Base-by-base conservation (phyloP, 53 echinoderm and acorn worm species). In the Holothuria scabra region DNA sequence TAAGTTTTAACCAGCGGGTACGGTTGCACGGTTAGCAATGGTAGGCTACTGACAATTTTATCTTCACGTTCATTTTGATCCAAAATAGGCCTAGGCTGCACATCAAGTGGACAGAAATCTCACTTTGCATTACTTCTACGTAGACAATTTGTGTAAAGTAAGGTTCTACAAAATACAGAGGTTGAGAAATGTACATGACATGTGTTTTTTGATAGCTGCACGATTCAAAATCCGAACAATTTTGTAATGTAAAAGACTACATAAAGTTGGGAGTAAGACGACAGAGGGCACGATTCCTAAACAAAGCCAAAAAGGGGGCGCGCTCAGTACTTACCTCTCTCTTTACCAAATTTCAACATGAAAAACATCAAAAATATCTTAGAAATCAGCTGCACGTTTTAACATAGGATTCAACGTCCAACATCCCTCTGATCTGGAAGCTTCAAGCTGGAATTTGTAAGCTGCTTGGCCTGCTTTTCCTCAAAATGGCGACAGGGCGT, bases 401-500 rank as follows among this genome's bases (percentile, higher is more conserved):
- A 64, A 30, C 64, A 64, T 30, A 64, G 25, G 23, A 22, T 30
- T 26, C 23, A 12, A 26, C 64, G 10, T 64, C 30, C 64, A 64
- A 64, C 30, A 64, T 26, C 5, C 12, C 28, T 28, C 64, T 21
- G 1, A 1, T 64, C 10, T 12, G 30, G 3, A 28, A 26, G 64
- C 30, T 64, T 30, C 12, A 21, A 1, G 58, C 20, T 31, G 28
- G 3, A 78, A 49, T 78, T 78, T 57, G 58, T 58, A 5, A 6
- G 56, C 78, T 28, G 78, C 78, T 78, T 78, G 28, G 58, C 52
- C 56, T 18, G 78, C 78, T 78, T 78, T 78, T 78, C 58, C 56
- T 78, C 78, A 78, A 78, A 78, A 78, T 78, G 78, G 78, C 78
- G 78, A 78, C 78, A 78, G 78, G 78, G 78, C 78, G 78, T 78